Conservation (phyloP, 2,888 invertebrate species). For the Meliscaeva auricollis region DNA sequence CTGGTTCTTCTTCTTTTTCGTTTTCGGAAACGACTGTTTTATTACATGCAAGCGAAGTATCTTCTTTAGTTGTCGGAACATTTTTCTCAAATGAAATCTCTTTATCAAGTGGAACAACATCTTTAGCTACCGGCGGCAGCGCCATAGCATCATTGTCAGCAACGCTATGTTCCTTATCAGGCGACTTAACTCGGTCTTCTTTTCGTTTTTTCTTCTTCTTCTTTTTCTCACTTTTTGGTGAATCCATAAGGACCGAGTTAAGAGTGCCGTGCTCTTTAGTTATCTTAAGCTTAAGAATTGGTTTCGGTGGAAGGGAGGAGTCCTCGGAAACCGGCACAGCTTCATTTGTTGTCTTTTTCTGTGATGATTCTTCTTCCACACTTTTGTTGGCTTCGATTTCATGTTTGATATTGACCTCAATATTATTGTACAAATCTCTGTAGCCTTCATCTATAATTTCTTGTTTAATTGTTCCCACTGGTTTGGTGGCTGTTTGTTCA, state of each 20-base stretch:
- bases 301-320: constrained; percentile 73
- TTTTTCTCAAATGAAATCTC: background rate
- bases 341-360: constrained; percentile 59
- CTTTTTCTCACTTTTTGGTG: constrained; percentile 77
- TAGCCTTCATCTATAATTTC: constrained; percentile 74
- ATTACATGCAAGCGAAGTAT: background rate
- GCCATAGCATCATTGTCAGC: constrained; percentile 22
- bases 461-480: constrained; percentile 71
- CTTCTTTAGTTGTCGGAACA: background rate
- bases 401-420: constrained; percentile 78
- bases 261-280: constrained; percentile 83
- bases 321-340: too few species aligned
- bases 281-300: constrained; percentile 82
- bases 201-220: constrained; percentile 82
- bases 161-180: constrained; percentile 71
- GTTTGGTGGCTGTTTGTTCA: constrained; percentile 46
- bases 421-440: constrained; percentile 61
- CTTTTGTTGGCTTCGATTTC: constrained; percentile 76
- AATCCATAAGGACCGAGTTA: constrained; percentile 82
- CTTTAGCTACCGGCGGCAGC: background rate
- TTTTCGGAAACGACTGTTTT: background rate
- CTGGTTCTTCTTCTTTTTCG: constrained; percentile 28
- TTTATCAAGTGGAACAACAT: background rate
- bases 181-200: constrained; percentile 75
- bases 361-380: constrained; percentile 46